Base-by-base conservation (phyloP, 1,140 invertebrate genomes). In the Drosophila suzukii region DNA sequence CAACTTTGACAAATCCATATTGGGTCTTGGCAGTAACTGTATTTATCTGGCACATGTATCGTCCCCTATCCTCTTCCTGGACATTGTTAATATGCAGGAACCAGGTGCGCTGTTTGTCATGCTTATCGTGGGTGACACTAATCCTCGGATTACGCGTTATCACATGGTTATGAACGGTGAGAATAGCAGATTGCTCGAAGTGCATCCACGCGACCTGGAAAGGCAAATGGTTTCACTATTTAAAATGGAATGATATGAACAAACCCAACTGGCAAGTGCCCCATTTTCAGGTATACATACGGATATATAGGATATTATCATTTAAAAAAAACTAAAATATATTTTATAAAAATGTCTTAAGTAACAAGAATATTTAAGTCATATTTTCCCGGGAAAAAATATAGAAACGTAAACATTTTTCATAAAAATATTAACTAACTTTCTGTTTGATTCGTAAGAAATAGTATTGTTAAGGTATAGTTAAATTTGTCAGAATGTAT, bases 21-120 rank as follows among this genome's bases (percentile, higher is more conserved):
- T 98, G 97, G 27, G 97, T 98, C 93, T 98, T 97, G 58, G 96
- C 97, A 46, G 97, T 97, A 74, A 97, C 97, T 4, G 98, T 98
- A 93, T 98, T 99, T 85, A 99, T 97, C 93, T 99, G 98, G 92
- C 98, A 99, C 96, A 98, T 98, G 93, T 98, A 99, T 27, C 96
- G 94, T 38, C 98, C 98, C 79, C 96, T 95, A 93, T 99, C 98
- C 82, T 96, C 96, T 93, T 98, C 96, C 78, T 97, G 96, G 39
- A 98, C 97, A 79, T 98, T 96, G 78, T 95, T 96, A 90, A 98
- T 98, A 93, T 98, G 97, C 82, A 98, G 94, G 93, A 96, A 97
- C 97, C 97, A 98, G 60, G 97, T 98, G 78, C 96, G 94, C 91
- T 97, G 97, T 91, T 95, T 95, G 77, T 92, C 92, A 65, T 92